phyloP scores from a whole-genome alignment of 2,113 vertebrate species.

The Gavia stellata region DNA sequence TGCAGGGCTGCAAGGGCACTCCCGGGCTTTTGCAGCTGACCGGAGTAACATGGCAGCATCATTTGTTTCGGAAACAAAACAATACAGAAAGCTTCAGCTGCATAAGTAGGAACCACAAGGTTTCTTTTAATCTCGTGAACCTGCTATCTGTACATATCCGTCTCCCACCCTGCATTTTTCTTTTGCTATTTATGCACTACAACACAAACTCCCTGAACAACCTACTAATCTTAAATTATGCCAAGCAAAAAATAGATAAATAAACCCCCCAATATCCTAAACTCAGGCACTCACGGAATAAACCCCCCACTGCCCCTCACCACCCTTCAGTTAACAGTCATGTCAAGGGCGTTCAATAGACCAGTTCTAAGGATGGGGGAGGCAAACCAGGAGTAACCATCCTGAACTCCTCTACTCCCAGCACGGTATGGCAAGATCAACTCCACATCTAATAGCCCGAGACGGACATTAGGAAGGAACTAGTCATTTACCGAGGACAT shows the following conservation, averaged over 20 bases:
- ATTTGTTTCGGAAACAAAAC: conserved; percentile 5
- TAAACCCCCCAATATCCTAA: not conserved
- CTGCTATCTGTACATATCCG: not conserved
- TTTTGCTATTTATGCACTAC: not conserved
- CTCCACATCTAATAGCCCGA: not conserved
- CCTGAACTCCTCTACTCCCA: not conserved
- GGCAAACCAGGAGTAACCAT: not conserved
- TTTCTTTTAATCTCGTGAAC: not conserved
- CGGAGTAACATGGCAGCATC: not conserved
- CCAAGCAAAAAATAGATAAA: not conserved
- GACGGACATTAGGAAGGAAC: not conserved
- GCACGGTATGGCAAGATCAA: not conserved
- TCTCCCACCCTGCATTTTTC: not conserved
- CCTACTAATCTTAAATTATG: not conserved
- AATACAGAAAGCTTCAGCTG: not conserved
- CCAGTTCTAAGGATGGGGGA: not conserved
- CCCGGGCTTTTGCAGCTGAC: not conserved
- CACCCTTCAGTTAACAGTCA: not conserved
- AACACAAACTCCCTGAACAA: not conserved
- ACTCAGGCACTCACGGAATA: not conserved
- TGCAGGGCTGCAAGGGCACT: not conserved
- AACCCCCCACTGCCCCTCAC: not conserved
- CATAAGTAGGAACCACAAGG: not conserved
- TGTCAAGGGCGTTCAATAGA: not conserved
- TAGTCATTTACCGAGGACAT: not conserved